Evolutionary conservation across 2,797 vertebrate species (phyloP).

Genomic region (Typhlichthys subterraneus): DNA sequence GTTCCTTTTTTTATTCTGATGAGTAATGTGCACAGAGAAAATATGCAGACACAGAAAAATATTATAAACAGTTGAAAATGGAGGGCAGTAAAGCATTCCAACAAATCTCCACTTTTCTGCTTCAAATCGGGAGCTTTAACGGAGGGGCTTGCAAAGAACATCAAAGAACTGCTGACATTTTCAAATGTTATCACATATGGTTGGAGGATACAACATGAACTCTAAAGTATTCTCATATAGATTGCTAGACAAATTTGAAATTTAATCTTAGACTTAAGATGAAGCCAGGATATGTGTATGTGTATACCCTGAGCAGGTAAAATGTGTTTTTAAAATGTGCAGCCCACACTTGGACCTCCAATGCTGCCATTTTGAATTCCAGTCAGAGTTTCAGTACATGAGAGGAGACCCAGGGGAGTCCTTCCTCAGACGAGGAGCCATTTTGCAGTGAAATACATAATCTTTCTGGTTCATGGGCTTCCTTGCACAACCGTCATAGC

Average conservation of each 20-base stretch:
- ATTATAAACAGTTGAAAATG: slow-evolving; percentile 99
- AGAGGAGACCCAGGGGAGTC: slow-evolving; percentile 38
- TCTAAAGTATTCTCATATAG: too few species aligned
- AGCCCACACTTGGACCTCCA: not conserved
- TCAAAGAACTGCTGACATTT: slow-evolving; percentile 44
- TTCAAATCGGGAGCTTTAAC: slow-evolving; percentile 91
- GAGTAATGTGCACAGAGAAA: slow-evolving; percentile 99
- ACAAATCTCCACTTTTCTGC: slow-evolving; percentile 96
- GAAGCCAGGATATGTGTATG: too few species aligned
- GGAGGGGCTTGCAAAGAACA: slow-evolving; percentile 93
- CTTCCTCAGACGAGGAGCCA: slow-evolving; percentile 44
- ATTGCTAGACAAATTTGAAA: too few species aligned
- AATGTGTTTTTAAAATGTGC: too few species aligned
- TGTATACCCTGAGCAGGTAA: too few species aligned
- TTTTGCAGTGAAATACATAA: slow-evolving; percentile 56
- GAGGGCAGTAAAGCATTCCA: slow-evolving; percentile 99
- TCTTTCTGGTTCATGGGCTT: slow-evolving; percentile 49
- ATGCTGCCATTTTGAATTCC: slow-evolving; percentile 49
- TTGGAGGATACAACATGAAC: too few species aligned
- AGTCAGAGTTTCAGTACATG: slow-evolving; percentile 27
- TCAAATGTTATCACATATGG: not conserved
- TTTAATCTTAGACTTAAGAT: too few species aligned
- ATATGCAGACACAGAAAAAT: slow-evolving; percentile 99
- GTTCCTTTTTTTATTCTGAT: slow-evolving; percentile 99
- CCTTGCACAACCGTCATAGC: slow-evolving; percentile 45